A percentile compares a stretch with the other conserved stretches of the same genome.
phyloP scores from a whole-genome alignment of 1,140 invertebrate species.

The Leptopilina clavipes region DNA sequence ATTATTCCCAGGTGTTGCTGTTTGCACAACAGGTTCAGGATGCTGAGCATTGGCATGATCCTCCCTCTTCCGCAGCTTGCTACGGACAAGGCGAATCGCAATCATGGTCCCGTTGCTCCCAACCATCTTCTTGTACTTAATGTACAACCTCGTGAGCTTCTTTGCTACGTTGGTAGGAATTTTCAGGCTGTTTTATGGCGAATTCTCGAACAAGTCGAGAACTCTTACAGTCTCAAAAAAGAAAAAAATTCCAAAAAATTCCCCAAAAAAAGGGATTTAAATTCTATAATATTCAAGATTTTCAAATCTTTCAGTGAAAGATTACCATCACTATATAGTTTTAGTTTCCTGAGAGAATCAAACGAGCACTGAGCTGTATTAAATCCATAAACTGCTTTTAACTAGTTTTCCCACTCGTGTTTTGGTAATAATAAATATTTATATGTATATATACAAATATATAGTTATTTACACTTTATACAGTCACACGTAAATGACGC shows the following conservation, averaged over 20 bases:
- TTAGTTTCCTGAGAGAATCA: constrained; percentile 5
- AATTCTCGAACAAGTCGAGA: constrained; percentile 58
- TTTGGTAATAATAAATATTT: constrained; percentile 29
- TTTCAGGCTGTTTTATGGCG: constrained; percentile 55
- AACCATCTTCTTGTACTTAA: constrained; percentile 79
- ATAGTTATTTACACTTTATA: constrained; percentile 42
- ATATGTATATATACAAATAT: neutral
- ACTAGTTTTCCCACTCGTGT: constrained; percentile 1
- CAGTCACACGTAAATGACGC: constrained; percentile 28
- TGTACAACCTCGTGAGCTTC: constrained; percentile 67
- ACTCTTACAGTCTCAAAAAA: constrained; percentile 43
- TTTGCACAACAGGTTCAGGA: constrained; percentile 78
- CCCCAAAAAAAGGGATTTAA: neutral
- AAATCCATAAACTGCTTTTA: neutral
- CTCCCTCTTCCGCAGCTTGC: constrained; percentile 88
- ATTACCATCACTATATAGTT: neutral
- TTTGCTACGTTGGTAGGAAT: constrained; percentile 60
- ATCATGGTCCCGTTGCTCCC: constrained; percentile 88
- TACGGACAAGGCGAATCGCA: constrained; percentile 90
- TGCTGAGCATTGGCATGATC: constrained; percentile 81
- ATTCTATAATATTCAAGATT: neutral
- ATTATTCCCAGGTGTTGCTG: constrained; percentile 64
- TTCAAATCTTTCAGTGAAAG: neutral
- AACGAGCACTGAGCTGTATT: constrained; percentile 36
- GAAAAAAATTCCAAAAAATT: constrained; percentile 35